These are phyloP conservation scores for Linnaemya vulpina DNA, from an alignment of 2,888 invertebrate species.

Conservation along the genomic window DNA sequence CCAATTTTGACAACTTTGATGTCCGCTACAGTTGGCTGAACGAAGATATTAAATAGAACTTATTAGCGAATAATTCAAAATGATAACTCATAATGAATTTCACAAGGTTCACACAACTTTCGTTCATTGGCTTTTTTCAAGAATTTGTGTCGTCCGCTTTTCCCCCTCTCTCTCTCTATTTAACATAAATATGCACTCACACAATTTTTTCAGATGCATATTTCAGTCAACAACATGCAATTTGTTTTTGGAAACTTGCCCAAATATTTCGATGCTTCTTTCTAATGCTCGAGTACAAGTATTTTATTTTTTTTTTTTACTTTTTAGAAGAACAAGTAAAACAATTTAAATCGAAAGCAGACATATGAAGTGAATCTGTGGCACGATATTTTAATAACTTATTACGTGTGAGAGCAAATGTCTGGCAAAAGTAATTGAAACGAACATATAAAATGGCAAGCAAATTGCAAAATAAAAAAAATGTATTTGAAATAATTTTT, in stretches of 20 bases:
- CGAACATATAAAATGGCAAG: conserved; percentile 19
- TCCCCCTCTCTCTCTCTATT: not conserved
- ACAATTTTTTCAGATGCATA: conserved; percentile 40
- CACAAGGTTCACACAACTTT: conserved; percentile 51
- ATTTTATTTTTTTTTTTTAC: too few species aligned
- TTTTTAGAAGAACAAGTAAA: conserved; percentile 19
- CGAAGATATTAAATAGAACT: not conserved
- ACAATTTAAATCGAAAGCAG: conserved; percentile 66
- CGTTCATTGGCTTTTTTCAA: conserved; percentile 57
- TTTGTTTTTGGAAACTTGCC: conserved; percentile 69
- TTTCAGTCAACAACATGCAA: conserved; percentile 64
- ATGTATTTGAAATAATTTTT: conserved; percentile 44
- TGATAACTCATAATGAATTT: not conserved
- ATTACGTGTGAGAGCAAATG: conserved; percentile 63
- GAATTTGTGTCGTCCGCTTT: conserved; percentile 14
- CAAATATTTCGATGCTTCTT: conserved; percentile 49
- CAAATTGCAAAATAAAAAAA: conserved; percentile 14
- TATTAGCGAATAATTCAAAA: conserved; percentile 8
- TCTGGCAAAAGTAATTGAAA: conserved; percentile 56
- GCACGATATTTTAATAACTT: conserved; percentile 66
- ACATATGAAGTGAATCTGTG: conserved; percentile 65
- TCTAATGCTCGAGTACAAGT: conserved; percentile 14
- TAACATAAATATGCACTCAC: conserved; percentile 63
- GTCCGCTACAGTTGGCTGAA: not conserved
- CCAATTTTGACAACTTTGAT: not conserved